phyloP scores from a whole-genome alignment of 2,113 vertebrate species.

The Alces alces region DNA sequence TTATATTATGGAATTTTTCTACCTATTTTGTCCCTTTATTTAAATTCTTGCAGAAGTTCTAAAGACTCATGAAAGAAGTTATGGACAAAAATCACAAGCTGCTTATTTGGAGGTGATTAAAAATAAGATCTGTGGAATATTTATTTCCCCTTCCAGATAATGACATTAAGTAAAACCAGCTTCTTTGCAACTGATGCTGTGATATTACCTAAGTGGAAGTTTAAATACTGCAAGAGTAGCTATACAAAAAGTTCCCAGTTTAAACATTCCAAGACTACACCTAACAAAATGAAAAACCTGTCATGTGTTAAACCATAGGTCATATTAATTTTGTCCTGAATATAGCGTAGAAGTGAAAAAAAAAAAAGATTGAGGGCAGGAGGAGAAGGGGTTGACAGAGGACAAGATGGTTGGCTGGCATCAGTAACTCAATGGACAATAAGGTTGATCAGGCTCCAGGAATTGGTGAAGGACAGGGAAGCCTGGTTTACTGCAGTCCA shows the following conservation, averaged over 20 bases:
- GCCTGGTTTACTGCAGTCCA: neutral
- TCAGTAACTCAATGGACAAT: neutral
- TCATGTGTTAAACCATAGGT: neutral
- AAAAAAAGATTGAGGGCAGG: neutral
- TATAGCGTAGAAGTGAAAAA: neutral
- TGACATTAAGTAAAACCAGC: neutral
- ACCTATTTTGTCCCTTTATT: neutral
- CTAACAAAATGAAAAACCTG: neutral
- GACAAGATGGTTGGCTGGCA: neutral
- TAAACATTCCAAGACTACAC: neutral
- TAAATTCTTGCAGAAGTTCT: neutral
- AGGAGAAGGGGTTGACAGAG: neutral
- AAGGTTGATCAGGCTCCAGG: neutral
- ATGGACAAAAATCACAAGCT: neutral
- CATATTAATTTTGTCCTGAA: neutral
- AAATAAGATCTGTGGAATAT: neutral
- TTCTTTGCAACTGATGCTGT: neutral
- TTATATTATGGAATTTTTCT: neutral
- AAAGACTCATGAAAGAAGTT: neutral
- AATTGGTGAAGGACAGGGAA: neutral
- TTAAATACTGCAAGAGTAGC: neutral
- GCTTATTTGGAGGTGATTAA: neutral
- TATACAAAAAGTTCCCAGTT: neutral
- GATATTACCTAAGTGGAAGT: neutral
- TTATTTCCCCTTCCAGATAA: constrained; percentile 9